Base-by-base conservation (phyloP, 1,140 invertebrate species). In the Penaeus chinensis region DNA sequence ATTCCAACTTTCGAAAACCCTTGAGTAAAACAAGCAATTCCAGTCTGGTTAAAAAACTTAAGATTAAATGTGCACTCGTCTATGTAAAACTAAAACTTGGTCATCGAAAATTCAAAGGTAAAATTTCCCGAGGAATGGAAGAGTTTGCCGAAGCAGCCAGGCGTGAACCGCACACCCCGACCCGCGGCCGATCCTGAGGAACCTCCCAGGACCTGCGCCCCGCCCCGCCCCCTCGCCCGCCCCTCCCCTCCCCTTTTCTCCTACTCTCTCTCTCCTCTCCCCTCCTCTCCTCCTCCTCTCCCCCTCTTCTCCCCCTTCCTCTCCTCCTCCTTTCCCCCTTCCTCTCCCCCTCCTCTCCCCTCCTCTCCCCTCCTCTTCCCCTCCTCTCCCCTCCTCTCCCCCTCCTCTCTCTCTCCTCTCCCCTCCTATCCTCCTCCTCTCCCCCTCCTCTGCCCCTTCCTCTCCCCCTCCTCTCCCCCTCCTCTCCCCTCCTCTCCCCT, bases 11-110 rank as follows among this genome's bases (percentile, higher is more conserved):
- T 86, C 71, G 54, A 77, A 78, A 86, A 37, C 71, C 13, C 71
- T 74, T 37, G 27, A 27, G 24, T 37, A 74, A 74, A 74, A 20
- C 27, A 37, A 37, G 71, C 71, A 27, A 74, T 32, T 37, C 42
- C 27, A 74, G 19, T 16, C 42, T 54, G 13, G 42, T 19, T 54
- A 13, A 60, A n/a, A n/a, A 24, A 32, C 27, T 79, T 87, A 47
- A 76, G 85, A 87, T 87, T 87, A 87, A 87, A 87, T 87, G 85
- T 87, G 85, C 85, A 87, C 80, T 78, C 85, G 85, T 87, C 85
- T 87, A 87, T 83, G 81, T 87, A 87, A 87, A 87, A 87, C 85
- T 87, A 82, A 87, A 87, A 83, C 85, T 87, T 87, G 85, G 85
- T 78, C 85, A 87, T 87, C 85, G 85, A 87, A 87, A 87, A 87